Percentiles rank a stretch among this genome's conserved stretches.
Evolutionary conservation across 2,888 invertebrate genomes (phyloP).

Genomic region (Phlogophora meticulosa): DNA sequence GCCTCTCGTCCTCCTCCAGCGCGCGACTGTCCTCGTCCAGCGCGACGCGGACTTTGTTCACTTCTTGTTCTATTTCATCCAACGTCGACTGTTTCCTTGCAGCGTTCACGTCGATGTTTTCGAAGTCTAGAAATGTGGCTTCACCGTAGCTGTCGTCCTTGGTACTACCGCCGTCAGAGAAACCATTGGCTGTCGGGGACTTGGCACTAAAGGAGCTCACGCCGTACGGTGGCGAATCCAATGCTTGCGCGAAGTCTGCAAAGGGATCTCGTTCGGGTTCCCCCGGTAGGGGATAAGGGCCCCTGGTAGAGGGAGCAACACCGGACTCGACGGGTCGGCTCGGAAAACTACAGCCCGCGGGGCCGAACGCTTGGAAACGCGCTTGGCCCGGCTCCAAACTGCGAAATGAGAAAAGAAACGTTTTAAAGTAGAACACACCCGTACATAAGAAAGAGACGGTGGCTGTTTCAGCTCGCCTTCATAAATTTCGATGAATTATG

Average conservation of each 20-base stretch:
- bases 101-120: conserved; percentile 79
- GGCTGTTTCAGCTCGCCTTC: conserved; percentile 83
- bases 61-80: conserved; percentile 88
- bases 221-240: conserved; percentile 81
- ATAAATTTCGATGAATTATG: conserved; percentile 89
- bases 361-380: conserved; percentile 89
- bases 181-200: conserved; percentile 76
- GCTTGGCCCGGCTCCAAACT: conserved; percentile 91
- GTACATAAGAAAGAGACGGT: conserved; percentile 88
- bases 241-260: conserved; percentile 74
- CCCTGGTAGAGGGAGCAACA: conserved; percentile 81
- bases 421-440: conserved; percentile 85
- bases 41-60: conserved; percentile 88
- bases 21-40: conserved; percentile 88
- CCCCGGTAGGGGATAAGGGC: conserved; percentile 74
- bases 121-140: conserved; percentile 87
- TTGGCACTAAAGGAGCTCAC: conserved; percentile 76
- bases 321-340: conserved; percentile 87
- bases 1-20: conserved; percentile 86
- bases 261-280: conserved; percentile 84
- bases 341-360: conserved; percentile 90
- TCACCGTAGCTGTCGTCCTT: conserved; percentile 87
- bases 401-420: conserved; percentile 91
- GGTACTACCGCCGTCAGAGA: conserved; percentile 74
- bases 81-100: conserved; percentile 85